A percentile compares a stretch with the other conserved stretches of the same genome.
Evolutionary conservation across 1,140 invertebrate species (phyloP).

Genomic region (Spodoptera litura): DNA sequence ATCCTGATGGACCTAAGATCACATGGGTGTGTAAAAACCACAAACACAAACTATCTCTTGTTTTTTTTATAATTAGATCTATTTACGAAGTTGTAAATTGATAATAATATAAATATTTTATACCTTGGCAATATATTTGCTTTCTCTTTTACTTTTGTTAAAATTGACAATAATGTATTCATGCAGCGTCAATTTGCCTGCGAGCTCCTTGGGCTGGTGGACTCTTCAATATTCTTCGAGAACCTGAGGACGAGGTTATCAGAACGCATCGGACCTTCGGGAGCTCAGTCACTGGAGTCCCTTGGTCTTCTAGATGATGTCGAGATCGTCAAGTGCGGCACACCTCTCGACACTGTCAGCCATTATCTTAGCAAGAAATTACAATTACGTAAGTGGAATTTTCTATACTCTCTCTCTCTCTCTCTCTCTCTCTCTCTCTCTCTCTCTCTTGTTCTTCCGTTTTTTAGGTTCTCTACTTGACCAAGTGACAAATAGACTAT

Average conservation of each 20-base stretch:
- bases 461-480: too few species aligned
- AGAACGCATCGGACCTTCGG: slow-evolving; percentile 91
- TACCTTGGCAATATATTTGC: too few species aligned
- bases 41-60: too few species aligned
- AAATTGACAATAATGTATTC: too few species aligned
- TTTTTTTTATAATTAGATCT: too few species aligned
- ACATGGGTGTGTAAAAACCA: slow-evolving; percentile 91
- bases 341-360: slow-evolving; percentile 96
- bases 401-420: slow-evolving; percentile 63
- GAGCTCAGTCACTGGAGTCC: slow-evolving; percentile 91
- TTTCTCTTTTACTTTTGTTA: neutral
- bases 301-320: slow-evolving; percentile 95
- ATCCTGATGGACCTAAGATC: slow-evolving; percentile 97
- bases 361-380: slow-evolving; percentile 96
- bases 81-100: too few species aligned
- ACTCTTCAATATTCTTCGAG: slow-evolving; percentile 96
- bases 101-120: too few species aligned
- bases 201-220: slow-evolving; percentile 93
- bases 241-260: slow-evolving; percentile 94
- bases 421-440: too few species aligned
- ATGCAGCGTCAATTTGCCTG: slow-evolving; percentile 94
- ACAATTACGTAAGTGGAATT: slow-evolving; percentile 88
- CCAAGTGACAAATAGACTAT: too few species aligned
- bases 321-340: slow-evolving; percentile 92
- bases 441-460: too few species aligned